These are phyloP conservation scores for Amphiprion ocellaris DNA, from an alignment of 2,113 vertebrate species.

Conservation along the genomic window DNA sequence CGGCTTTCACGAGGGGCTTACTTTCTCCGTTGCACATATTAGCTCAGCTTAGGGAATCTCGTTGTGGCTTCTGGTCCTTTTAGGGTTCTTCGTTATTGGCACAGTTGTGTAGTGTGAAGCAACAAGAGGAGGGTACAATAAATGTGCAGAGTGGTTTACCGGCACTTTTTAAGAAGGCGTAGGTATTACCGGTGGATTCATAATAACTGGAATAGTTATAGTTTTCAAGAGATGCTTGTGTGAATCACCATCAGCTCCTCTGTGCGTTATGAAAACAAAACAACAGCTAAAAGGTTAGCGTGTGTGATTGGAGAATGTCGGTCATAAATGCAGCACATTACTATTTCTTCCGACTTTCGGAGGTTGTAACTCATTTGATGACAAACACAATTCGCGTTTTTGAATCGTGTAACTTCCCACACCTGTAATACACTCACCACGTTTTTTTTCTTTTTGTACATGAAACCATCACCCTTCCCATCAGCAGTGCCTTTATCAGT, in stretches of 20 bases:
- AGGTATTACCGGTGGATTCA: no score
- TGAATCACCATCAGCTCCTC: not conserved
- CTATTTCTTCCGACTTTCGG: no score
- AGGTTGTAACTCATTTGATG: conserved; percentile 13
- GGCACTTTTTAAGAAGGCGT: not conserved
- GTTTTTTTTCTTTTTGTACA: conserved; percentile 23
- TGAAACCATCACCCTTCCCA: conserved; percentile 53
- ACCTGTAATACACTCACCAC: not conserved
- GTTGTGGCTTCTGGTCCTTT: no score
- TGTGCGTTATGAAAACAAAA: not conserved
- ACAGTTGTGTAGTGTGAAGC: no score
- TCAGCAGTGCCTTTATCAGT: conserved; percentile 12
- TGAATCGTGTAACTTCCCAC: conserved; percentile 32
- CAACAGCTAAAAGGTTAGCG: not conserved
- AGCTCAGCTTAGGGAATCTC: not conserved
- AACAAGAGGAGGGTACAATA: no score
- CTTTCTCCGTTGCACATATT: not conserved
- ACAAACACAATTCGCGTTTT: not conserved
- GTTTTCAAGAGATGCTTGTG: not conserved
- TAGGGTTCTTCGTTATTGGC: no score
- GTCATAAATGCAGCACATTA: not conserved
- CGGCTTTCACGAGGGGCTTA: not conserved
- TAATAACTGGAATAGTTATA: not conserved
- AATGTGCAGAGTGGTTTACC: not conserved
- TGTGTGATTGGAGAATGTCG: no score